A percentile compares a stretch with the other conserved stretches of the same genome.
Conservation (phyloP, 2,113 vertebrate species). For the Amazona guildingii region DNA sequence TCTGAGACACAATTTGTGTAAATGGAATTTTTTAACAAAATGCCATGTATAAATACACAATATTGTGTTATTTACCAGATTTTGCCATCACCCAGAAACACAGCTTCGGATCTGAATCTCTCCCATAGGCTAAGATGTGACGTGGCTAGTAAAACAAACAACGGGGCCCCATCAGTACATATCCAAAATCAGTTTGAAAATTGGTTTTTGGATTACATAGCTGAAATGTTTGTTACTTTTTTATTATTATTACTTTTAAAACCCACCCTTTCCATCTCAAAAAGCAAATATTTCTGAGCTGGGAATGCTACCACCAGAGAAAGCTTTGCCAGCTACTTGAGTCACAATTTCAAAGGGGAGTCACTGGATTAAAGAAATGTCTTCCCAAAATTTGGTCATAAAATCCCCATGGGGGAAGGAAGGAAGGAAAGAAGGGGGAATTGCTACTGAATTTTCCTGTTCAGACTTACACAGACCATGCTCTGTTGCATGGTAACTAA, state of each 20-base stretch:
- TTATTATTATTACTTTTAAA: not conserved
- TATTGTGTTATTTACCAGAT: not conserved
- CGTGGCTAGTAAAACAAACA: not conserved
- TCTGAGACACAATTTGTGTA: not conserved
- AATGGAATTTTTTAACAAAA: not conserved
- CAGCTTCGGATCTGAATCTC: not conserved
- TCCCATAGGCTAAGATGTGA: not conserved
- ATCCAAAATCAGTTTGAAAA: not conserved
- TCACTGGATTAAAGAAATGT: not conserved
- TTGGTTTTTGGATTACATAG: rapidly evolving
- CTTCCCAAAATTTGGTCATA: not conserved
- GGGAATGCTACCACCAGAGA: not conserved
- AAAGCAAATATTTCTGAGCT: not conserved
- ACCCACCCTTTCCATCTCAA: not conserved
- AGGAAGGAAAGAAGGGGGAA: no score
- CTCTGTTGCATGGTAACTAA: not conserved
- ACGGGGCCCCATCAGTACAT: rapidly evolving
- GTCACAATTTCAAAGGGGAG: not conserved
- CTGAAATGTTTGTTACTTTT: not conserved
- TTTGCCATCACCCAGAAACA: not conserved
- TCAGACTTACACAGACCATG: not conserved
- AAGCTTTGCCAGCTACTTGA: not conserved
- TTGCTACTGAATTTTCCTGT: not conserved
- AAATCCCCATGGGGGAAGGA: not conserved
- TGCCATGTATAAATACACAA: not conserved